A percentile compares a stretch with the other conserved stretches of the same genome.
Conservation (phyloP, 2,888 invertebrate genomes). For the Eupithecia abbreviata region DNA sequence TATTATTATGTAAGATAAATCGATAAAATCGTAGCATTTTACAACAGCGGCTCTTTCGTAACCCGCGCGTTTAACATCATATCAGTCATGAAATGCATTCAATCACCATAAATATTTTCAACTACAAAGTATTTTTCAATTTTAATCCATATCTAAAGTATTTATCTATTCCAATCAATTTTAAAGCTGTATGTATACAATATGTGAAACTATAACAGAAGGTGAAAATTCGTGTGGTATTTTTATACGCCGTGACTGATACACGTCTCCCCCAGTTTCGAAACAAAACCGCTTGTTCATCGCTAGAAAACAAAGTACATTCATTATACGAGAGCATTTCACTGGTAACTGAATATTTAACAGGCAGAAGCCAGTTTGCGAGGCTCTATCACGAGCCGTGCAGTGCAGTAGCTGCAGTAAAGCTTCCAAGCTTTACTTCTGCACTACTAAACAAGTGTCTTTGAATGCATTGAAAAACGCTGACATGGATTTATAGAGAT, state of each 20-base stretch:
- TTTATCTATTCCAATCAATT: neutral
- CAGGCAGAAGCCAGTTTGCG: conserved; percentile 18
- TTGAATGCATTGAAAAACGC: neutral
- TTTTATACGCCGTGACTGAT: conserved; percentile 33
- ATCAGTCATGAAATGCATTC: conserved; percentile 36
- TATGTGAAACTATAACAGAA: conserved; percentile 1
- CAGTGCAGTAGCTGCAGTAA: conserved; percentile 22
- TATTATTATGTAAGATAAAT: conserved; percentile 38
- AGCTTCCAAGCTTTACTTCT: conserved; percentile 1
- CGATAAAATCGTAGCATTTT: conserved; percentile 41
- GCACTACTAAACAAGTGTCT: conserved; percentile 2
- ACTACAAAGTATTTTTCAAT: neutral
- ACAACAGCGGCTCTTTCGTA: conserved; percentile 37
- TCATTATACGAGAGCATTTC: conserved; percentile 44
- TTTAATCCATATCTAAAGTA: neutral
- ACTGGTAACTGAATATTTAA: conserved; percentile 36
- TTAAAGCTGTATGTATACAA: neutral
- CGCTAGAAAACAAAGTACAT: conserved; percentile 26
- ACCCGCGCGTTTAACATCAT: conserved; percentile 39
- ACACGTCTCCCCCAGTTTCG: conserved; percentile 36
- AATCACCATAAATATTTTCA: conserved; percentile 44
- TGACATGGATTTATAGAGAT: neutral
- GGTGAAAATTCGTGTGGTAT: conserved; percentile 22
- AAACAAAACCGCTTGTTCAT: conserved; percentile 37
- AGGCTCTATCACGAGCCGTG: conserved; percentile 19